Base-by-base conservation (phyloP, 2,888 invertebrate species). In the Bibio marci region DNA sequence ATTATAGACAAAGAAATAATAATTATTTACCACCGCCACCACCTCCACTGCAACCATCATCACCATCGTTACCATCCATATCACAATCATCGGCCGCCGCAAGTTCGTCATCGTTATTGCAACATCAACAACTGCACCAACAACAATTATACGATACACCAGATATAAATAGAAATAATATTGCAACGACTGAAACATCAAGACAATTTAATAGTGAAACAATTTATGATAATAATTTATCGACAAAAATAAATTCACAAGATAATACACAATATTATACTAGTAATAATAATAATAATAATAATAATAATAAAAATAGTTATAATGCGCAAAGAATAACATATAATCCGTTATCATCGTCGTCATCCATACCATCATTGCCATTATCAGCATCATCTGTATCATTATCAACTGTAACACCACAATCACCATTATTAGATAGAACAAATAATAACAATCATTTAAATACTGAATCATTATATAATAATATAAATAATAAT, bases 21-120 rank as follows among this genome's bases (percentile, higher is more conserved):
- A 54, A 59, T 33, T 62, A 62, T 44, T 46, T 62, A 43, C 62
- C 62, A 19, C 62, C 62, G 6, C 50, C 49, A n/a, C 10, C 27
- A 13, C 7, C 22, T 12, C 17, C 19, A 12, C 10, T 15, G 17
- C 17, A 17, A 30, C 8, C 11, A 4, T n/a, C 33, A 11, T 5
- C 28, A 19, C 10, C 28, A 28, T 7, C 32, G 15, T n/a, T n/a
- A n/a, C n/a, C n/a, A n/a, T n/a, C n/a, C n/a, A n/a, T n/a, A n/a
- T 5, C 38, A 35, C 11, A 6, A 32, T 15, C 36, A 17, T 12
- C 27, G 10, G 4, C 14, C 10, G 22, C 13, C 12, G 5, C 26
- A 17, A 19, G 22, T 19, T 7, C 11, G 2, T n/a, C 33, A 14
- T 5, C 28, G 30, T 13, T 17, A 28, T 4, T 27, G 14, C 27